phyloP scores from a whole-genome alignment of 2,113 vertebrate species.

The Nothoprocta pentlandii region DNA sequence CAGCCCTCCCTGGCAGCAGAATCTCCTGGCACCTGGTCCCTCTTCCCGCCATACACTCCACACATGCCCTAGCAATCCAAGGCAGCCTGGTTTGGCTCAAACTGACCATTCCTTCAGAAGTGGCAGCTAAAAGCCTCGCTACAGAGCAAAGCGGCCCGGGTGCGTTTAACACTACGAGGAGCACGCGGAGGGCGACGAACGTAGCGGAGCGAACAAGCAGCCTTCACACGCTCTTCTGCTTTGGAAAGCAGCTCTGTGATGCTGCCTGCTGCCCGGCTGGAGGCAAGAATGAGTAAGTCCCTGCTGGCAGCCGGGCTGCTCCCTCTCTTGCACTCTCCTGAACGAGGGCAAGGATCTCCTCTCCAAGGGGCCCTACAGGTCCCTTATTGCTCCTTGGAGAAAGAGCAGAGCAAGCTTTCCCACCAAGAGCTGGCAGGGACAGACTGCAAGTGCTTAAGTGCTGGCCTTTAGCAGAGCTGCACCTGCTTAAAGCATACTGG shows the following conservation, averaged over 20 bases:
- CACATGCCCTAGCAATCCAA: neutral
- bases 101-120: conserved; percentile 20
- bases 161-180: conserved; percentile 35
- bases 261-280: conserved; percentile 2
- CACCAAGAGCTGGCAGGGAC: neutral
- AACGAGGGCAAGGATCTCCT: neutral
- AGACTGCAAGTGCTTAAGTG: neutral
- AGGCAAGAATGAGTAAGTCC: conserved; percentile 27
- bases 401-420: neutral
- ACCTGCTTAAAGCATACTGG: neutral
- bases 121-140: conserved; percentile 24
- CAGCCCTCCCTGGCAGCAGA: neutral
- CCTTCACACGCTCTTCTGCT: conserved; percentile 1
- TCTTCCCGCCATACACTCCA: neutral
- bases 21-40: neutral
- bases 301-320: neutral
- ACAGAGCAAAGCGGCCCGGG: neutral
- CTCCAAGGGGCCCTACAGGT: neutral
- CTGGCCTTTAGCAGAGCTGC: neutral
- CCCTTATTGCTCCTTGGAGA: neutral
- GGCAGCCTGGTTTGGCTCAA: conserved; percentile 23
- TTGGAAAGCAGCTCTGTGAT: conserved; percentile 48
- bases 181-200: conserved; percentile 20
- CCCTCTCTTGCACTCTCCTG: neutral
- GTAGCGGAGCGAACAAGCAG: conserved; percentile 54